These are phyloP conservation scores for Phoxinus phoxinus DNA, from an alignment of 2,113 vertebrate species.

Conservation along the genomic window DNA sequence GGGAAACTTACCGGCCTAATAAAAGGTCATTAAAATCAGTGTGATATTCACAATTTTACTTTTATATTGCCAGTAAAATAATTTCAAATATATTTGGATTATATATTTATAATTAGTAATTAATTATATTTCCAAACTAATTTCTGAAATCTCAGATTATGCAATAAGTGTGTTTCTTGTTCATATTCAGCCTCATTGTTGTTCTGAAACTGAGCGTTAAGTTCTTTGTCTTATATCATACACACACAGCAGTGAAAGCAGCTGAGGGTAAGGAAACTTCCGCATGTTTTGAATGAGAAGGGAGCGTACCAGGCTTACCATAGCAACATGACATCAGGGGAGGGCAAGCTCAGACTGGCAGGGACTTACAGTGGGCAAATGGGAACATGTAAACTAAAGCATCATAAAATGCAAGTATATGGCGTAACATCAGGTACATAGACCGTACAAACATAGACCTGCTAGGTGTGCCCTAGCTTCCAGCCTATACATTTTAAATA, in stretches of 20 bases:
- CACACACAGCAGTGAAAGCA: background rate
- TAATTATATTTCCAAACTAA: background rate
- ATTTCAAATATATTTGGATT: background rate
- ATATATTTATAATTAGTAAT: background rate
- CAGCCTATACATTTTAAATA: background rate
- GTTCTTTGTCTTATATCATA: background rate
- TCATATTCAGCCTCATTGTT: background rate
- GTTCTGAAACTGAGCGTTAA: background rate
- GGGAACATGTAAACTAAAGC: slow-evolving; percentile 21
- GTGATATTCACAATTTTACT: background rate
- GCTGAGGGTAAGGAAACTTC: slow-evolving; percentile 38
- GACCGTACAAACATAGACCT: background rate
- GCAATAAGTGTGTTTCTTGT: background rate
- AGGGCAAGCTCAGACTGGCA: slow-evolving; percentile 61
- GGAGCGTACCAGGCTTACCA: background rate
- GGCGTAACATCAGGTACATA: background rate
- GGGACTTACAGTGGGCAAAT: slow-evolving; percentile 36
- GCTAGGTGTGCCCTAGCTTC: background rate
- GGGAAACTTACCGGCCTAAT: background rate
- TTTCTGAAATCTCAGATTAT: background rate
- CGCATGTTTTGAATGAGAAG: background rate
- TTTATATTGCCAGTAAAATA: background rate
- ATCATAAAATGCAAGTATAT: slow-evolving; percentile 1
- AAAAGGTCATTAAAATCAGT: background rate
- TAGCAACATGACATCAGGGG: slow-evolving; percentile 64